Conservation (phyloP, 2,888 invertebrate genomes). For the Aleiodes testaceus region DNA sequence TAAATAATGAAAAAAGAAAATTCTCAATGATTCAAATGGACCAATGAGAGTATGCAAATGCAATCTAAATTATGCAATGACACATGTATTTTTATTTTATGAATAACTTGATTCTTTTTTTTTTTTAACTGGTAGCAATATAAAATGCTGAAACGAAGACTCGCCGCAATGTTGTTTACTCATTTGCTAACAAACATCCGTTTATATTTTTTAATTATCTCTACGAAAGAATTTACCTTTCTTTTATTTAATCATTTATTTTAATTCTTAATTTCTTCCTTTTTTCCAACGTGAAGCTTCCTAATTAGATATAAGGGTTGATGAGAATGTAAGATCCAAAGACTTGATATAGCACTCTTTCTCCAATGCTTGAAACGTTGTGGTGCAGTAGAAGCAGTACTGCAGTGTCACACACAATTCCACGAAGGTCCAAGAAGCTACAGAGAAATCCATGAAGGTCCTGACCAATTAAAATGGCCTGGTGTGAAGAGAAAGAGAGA, state of each 20-base stretch:
- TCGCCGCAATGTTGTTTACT: background rate
- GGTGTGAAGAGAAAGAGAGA: slow-evolving; percentile 25
- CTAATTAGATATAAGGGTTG: slow-evolving; percentile 43
- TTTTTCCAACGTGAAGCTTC: slow-evolving; percentile 14
- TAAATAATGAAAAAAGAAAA: no score
- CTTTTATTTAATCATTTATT: slow-evolving; percentile 9
- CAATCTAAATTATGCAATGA: no score
- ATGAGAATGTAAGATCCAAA: slow-evolving; percentile 39
- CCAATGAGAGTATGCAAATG: no score
- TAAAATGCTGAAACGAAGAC: background rate
- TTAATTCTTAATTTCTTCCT: background rate
- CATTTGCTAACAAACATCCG: slow-evolving; percentile 3
- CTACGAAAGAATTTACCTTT: background rate
- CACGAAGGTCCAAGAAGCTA: slow-evolving; percentile 32
- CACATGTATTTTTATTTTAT: no score
- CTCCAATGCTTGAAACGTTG: slow-evolving; percentile 30
- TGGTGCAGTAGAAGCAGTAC: slow-evolving; percentile 1
- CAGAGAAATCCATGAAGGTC: slow-evolving; percentile 33
- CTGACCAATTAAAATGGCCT: slow-evolving; percentile 43
- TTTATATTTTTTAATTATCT: slow-evolving; percentile 29
- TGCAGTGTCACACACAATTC: slow-evolving; percentile 41
- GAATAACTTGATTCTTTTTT: no score
- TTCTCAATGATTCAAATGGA: no score
- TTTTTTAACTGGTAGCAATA: no score
- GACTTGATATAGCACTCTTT: slow-evolving; percentile 36